Evolutionary conservation across 2,888 invertebrate species (phyloP), one percentile per base, ranked within the genome.

Genomic region (Torymus auratus): DNA sequence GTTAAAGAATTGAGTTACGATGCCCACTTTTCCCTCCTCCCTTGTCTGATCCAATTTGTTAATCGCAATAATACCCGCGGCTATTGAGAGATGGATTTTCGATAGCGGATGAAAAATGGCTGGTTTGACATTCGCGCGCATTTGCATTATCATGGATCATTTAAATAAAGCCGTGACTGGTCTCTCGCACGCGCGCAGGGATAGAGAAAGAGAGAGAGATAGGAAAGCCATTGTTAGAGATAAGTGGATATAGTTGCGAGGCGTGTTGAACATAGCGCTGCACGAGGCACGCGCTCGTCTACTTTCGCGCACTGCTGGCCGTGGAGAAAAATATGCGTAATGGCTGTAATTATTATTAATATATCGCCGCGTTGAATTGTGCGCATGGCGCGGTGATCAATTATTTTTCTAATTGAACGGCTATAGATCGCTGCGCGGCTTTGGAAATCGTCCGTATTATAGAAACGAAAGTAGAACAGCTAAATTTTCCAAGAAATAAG

Each of bases 81-180:
- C 23, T 53, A 28, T 56, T n/a, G 13, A 15, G n/a, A 55, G 62
- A 71, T 58, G 58, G 14, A 60, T 70, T 69, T 28, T 61, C 71
- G 71, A 61, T 61, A 61, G 41, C 41, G 23, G 14, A 70, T 70
- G 70, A 70, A 50, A 70, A 70, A 70, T 70, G 58, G 55, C 58
- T 60, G n/a, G 13, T 58, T 61, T 62, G 61, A 62, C 72, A 62
- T 14, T 20, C 28, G 11, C 53, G 13, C 15, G 41, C 20, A 20
- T 28, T 61, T 70, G 64, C 68, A 76, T 69, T 68, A 55, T 62
- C 76, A 62, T 62, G 64, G 67, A 67, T 74, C 67, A 67, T 74
- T 67, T 58, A 74, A 72, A 72, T 72, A 62, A 72, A 72, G 72
- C 70, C 70, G 70, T 70, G 70, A 70, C 70, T 70, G 13, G 60